Evolutionary conservation across 2,797 vertebrate species (phyloP).

Genomic region (Jordanella pulchra): DNA sequence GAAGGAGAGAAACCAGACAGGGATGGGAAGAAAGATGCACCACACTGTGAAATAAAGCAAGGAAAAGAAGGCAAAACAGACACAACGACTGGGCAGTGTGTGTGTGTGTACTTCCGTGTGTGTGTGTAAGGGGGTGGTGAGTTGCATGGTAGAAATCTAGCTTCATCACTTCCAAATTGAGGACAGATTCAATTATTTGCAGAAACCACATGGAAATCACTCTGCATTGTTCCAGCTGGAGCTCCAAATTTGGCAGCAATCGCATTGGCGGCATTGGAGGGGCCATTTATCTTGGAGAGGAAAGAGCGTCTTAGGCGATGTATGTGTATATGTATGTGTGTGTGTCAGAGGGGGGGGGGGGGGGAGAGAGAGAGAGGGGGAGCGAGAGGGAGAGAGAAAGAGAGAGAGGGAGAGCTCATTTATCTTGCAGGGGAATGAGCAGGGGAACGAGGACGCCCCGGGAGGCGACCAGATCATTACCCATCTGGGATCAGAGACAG

Average conservation of each 20-base stretch:
- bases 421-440: conserved; percentile 80
- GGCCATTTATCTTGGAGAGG: conserved; percentile 81
- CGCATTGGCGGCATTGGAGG: conserved; percentile 76
- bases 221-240: conserved; percentile 78
- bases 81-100: conserved; percentile 16
- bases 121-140: neutral
- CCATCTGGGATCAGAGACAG: conserved; percentile 80
- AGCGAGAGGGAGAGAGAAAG: conserved; percentile 17
- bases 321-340: conserved; percentile 26
- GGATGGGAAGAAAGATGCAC: conserved; percentile 33
- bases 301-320: conserved; percentile 58
- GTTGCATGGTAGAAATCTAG: conserved; percentile 49
- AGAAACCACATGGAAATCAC: conserved; percentile 79
- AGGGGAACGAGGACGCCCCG: conserved; percentile 72
- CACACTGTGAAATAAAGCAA: conserved; percentile 30
- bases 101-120: conserved; percentile 9
- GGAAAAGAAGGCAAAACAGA: conserved; percentile 28
- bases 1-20: conserved; percentile 34
- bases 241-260: conserved; percentile 82
- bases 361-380: no score
- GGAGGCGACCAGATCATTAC: conserved; percentile 82
- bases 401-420: conserved; percentile 70
- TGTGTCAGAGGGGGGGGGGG: conserved; percentile 36
- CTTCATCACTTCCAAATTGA: conserved; percentile 81
- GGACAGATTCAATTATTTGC: conserved; percentile 83